Percentiles rank a stretch among this genome's conserved stretches.
Evolutionary conservation across 2,797 vertebrate species (phyloP).

Genomic region (Podargus strigoides): DNA sequence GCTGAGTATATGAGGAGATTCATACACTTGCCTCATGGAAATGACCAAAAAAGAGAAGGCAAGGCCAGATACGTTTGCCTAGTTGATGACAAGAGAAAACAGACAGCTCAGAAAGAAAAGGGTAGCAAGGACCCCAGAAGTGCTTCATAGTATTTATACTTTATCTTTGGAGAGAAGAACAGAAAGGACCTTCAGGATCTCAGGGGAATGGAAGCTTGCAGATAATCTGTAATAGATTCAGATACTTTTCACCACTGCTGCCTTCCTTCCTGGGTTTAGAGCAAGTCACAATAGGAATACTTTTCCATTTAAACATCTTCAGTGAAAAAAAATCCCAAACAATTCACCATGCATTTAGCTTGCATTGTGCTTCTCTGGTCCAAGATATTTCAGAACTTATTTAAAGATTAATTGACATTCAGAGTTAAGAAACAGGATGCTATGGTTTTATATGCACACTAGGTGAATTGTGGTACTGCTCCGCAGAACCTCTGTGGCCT

Average conservation of each 20-base stretch:
- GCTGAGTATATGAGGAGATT: not conserved
- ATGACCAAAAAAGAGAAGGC: not conserved
- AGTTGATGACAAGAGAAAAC: not conserved
- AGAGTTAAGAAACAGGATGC: not conserved
- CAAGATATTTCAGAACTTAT: not conserved
- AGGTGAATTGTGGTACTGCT: not conserved
- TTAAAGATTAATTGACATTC: not conserved
- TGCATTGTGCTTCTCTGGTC: not conserved
- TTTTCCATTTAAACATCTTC: not conserved
- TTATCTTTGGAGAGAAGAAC: conserved; percentile 13
- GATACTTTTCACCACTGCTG: not conserved
- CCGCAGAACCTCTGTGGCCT: not conserved
- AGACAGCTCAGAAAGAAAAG: not conserved
- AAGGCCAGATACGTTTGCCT: not conserved
- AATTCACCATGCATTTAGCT: not conserved
- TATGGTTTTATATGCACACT: not conserved
- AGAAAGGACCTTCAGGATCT: not conserved
- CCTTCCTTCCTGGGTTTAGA: not conserved
- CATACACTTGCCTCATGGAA: not conserved
- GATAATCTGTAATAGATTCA: not conserved
- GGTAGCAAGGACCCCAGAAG: not conserved
- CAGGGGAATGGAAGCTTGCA: not conserved
- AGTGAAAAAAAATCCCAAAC: not conserved
- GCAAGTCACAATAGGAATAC: not conserved
- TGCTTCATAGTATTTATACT: not conserved